Conservation (phyloP, 1,140 invertebrate species). For the Sminthurinus signatus region DNA sequence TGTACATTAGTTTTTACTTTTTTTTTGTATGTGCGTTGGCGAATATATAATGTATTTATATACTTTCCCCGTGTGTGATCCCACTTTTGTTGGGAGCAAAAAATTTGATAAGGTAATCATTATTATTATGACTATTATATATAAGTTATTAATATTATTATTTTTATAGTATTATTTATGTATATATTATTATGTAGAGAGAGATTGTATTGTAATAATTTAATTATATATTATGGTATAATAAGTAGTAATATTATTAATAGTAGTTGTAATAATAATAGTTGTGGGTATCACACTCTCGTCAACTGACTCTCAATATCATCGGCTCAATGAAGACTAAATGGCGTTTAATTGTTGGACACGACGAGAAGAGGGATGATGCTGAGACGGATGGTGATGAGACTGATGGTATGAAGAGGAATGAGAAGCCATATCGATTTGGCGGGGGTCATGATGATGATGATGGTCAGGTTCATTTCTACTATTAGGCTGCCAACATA, state of each 20-base stretch:
- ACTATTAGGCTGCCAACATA: constrained; percentile 18
- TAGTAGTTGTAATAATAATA: neutral
- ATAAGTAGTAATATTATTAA: neutral
- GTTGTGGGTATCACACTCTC: constrained; percentile 15
- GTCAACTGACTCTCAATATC: constrained; percentile 9
- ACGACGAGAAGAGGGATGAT: constrained; percentile 29
- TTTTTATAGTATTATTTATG: neutral
- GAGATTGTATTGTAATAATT: neutral
- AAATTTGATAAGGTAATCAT: neutral
- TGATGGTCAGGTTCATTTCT: constrained; percentile 4
- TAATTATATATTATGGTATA: too few species aligned
- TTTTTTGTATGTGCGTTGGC: constrained; percentile 5
- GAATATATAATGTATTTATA: neutral
- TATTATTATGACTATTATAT: neutral
- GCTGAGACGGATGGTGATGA: constrained; percentile 27
- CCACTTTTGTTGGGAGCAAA: neutral
- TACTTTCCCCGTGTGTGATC: neutral
- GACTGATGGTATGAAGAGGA: constrained; percentile 24
- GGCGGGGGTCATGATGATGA: constrained; percentile 14
- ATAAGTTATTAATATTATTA: neutral
- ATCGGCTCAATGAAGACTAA: constrained; percentile 13
- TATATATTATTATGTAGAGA: constrained; percentile 1
- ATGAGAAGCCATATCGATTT: constrained; percentile 7
- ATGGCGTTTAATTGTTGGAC: constrained; percentile 40
- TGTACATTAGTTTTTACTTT: too few species aligned